phyloP scores from a whole-genome alignment of 2,888 invertebrate genomes.

The Agonopterix alstromeriana region DNA sequence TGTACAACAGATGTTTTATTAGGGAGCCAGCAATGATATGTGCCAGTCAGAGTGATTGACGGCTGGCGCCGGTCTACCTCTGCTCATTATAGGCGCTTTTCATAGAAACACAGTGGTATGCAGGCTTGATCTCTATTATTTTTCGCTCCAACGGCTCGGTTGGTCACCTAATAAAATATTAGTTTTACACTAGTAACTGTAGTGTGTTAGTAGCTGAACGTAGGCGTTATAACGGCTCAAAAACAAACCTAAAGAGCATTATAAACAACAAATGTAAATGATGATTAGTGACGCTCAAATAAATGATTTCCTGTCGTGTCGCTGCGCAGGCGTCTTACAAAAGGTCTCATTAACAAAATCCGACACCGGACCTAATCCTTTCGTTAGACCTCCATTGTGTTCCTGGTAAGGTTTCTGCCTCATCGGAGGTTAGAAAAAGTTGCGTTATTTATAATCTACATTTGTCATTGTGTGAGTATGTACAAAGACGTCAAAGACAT shows the following conservation, averaged over 20 bases:
- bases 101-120: constrained; percentile 18
- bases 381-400: constrained; percentile 68
- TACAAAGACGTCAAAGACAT: neutral
- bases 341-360: constrained; percentile 62
- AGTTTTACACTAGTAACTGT: neutral
- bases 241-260: constrained; percentile 39
- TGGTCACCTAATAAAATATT: no score
- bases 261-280: constrained; percentile 49
- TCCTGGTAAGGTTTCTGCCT: constrained; percentile 18
- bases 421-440: constrained; percentile 16
- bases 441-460: constrained; percentile 30
- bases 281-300: constrained; percentile 58
- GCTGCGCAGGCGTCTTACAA: constrained; percentile 48
- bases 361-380: constrained; percentile 67
- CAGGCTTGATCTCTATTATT: neutral
- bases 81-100: constrained; percentile 22
- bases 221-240: constrained; percentile 31
- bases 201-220: constrained; percentile 1
- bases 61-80: constrained; percentile 37
- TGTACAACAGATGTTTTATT: constrained; percentile 25
- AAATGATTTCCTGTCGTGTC: constrained; percentile 56
- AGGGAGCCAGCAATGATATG: constrained; percentile 41
- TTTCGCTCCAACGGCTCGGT: neutral
- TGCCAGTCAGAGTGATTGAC: constrained; percentile 56
- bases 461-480: constrained; percentile 18